phyloP scores from a whole-genome alignment of 2,888 invertebrate genomes.

The Xestia sexstrigata region DNA sequence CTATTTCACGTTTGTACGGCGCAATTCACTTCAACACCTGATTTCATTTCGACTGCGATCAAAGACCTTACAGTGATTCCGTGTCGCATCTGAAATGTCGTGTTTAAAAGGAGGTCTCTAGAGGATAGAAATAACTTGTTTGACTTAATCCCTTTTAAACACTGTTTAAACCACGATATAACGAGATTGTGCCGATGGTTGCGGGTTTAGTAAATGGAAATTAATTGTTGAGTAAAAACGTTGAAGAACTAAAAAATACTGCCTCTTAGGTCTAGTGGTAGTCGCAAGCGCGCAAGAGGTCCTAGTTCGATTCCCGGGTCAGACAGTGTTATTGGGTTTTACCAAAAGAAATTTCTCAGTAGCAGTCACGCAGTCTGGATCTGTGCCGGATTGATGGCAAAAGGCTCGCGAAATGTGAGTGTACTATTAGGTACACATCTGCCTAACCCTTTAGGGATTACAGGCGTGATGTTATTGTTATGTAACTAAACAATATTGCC shows the following conservation, averaged over 20 bases:
- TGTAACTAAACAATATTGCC: constrained; percentile 5
- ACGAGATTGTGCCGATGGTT: background rate
- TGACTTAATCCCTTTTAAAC: background rate
- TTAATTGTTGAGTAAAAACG: background rate
- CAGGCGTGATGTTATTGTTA: no score
- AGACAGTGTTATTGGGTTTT: no score
- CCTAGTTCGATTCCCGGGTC: no score
- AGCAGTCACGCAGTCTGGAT: no score
- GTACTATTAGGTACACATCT: no score
- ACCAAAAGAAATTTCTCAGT: no score
- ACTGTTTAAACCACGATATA: background rate
- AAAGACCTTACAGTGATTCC: constrained; percentile 23
- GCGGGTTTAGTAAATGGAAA: background rate
- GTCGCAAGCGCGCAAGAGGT: no score
- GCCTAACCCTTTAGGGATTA: no score
- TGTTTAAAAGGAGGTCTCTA: constrained; percentile 11
- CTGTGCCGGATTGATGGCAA: no score
- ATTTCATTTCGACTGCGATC: constrained; percentile 25
- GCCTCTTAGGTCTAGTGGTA: no score
- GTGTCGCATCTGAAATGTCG: background rate
- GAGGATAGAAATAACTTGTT: constrained; percentile 1
- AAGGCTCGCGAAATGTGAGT: no score
- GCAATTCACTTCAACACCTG: constrained; percentile 32
- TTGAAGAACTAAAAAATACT: no score
- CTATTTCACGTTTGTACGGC: constrained; percentile 1